These are phyloP conservation scores for Psittacula cyanocephala DNA, from an alignment of 2,113 vertebrate genomes.

Conservation along the genomic window DNA sequence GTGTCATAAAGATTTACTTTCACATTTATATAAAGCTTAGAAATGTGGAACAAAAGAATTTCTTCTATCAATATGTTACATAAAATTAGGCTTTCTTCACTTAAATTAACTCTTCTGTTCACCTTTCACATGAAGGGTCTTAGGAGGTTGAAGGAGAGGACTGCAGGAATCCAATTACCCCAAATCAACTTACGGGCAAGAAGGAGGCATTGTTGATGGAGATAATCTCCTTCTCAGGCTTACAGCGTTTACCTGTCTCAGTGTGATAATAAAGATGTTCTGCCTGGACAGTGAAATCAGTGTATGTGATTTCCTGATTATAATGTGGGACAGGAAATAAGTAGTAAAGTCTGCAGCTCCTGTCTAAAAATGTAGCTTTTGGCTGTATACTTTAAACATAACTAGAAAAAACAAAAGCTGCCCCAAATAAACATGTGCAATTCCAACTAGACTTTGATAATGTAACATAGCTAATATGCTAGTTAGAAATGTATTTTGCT, in stretches of 20 bases:
- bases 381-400: background rate
- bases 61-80: background rate
- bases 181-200: background rate
- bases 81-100: background rate
- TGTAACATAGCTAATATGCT: background rate
- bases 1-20: background rate
- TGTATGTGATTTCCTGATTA: background rate
- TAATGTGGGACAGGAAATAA: background rate
- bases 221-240: background rate
- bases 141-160: background rate
- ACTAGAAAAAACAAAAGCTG: background rate
- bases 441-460: background rate
- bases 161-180: conserved; percentile 20
- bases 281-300: background rate
- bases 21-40: background rate
- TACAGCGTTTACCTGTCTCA: background rate
- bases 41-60: background rate
- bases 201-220: background rate
- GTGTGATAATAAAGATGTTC: background rate
- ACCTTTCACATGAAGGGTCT: background rate
- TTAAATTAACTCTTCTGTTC: background rate
- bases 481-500: background rate
- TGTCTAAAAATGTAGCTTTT: background rate
- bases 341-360: background rate
- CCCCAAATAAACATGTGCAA: background rate